Evolutionary conservation across 2,888 invertebrate genomes (phyloP), one percentile per base, ranked within the genome.

Genomic region (Cremastinae sp.): DNA sequence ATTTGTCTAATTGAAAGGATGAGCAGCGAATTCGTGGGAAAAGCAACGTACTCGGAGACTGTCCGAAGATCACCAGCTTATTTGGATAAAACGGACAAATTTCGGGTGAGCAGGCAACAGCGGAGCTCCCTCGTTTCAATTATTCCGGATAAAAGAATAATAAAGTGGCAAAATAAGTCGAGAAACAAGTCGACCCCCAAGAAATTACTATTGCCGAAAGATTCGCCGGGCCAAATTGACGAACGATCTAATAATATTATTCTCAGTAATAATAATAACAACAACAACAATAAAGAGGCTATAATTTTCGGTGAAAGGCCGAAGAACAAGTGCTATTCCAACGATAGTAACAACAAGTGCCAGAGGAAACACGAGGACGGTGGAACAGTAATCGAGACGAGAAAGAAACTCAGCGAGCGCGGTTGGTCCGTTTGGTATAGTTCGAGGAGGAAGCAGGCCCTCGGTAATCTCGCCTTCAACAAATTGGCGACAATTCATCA

Each of bases 361-460:
- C 79, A 79, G 3, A 84, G 74, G 47, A 82, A 80, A n/a, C 82
- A 72, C 3, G 79, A 79, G 0, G 54, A 59, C 2, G 10, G 10
- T 2, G 65, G 28, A 12, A 18, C 53, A 20, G 77, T 73, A 20
- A 66, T 79, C 10, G 82, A 82, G 12, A 71, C 76, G 8, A 86
- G 84, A 34, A 78, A 68, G 8, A 84, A 86, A 64, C 62, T 64
- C 7, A 75, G 74, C 49, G 86, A 87, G 62, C 83, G 84, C 20
- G 86, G 86, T 0, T 86, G 87, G 84, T 84, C 86, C 0, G 82
- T 88, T 61, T 85, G 86, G 87, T 85, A 85, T 68, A 87, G 85
- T 58, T 84, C 87, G 0, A 86, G 82, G 49, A 84, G 83, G 14
- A 86, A 84, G 43, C 84, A 85, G 16, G 76, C 75, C 2, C 78